Base-by-base conservation (phyloP, 2,888 invertebrate genomes). In the Andrena hattorfiana region DNA sequence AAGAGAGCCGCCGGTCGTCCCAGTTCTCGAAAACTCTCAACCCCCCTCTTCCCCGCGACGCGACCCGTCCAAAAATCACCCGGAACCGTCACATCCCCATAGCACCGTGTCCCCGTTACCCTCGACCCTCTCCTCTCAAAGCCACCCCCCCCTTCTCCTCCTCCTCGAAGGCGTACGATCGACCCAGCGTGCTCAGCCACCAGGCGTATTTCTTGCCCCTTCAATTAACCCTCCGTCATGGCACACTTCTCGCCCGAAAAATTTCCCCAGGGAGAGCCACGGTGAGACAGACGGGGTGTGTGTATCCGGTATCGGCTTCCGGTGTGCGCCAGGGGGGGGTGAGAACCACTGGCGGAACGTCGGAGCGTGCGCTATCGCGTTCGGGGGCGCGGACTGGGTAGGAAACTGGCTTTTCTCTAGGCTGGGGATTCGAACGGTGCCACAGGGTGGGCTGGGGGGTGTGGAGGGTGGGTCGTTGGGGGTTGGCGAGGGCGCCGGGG, bases 361-460 rank as follows among this genome's bases (percentile, higher is more conserved):
- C 74, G 67, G 87, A 80, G 88, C 84, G 77, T 85, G 88, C 87
- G 87, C 84, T 60, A 42, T 83, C 28, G 62, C 5, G 67, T 79
- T 84, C 48, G 87, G 81, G 85, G 87, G 87, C 84, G 87, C 82
- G 85, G 85, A 81, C 83, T 81, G 85, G 77, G 74, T 42, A 42
- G 82, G 82, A 72, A 85, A 79, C 81, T 49, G 74, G 81, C 78
- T 73, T 42, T 42, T 74, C 77, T 78, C 76, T 83, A 60, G 75
- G 80, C 81, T 82, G 79, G 83, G 78, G 83, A 74, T 83, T 83
- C 86, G 87, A 81, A 77, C 77, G 70, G 68, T 23, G 71, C 73
- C 80, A 74, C 62, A 51, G 54, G 72, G 30, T 28, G 70, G 81
- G 76, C 71, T 32, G 71, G 62, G 75, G 59, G 62, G 63, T 0